Evolutionary conservation across 2,113 vertebrate genomes (phyloP).

Genomic region (Stigmatopora argus): DNA sequence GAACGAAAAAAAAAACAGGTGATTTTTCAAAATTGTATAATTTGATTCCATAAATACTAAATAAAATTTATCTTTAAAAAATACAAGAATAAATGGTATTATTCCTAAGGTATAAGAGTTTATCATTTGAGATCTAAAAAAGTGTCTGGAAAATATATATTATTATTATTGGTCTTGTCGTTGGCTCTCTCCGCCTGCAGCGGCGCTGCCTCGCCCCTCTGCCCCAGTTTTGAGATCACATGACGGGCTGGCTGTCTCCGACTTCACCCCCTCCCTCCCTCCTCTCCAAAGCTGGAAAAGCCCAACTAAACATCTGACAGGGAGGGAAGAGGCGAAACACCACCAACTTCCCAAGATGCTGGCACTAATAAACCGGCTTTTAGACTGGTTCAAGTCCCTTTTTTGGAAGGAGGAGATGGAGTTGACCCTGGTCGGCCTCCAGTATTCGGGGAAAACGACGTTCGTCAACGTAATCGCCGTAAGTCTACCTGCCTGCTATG

Average conservation of each 20-base stretch:
- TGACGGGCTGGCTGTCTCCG: conserved; percentile 45
- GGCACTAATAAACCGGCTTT: conserved; percentile 76
- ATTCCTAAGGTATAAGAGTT: no score
- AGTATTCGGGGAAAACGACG: conserved; percentile 86
- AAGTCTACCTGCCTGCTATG: conserved; percentile 58
- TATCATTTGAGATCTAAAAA: no score
- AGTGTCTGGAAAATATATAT: no score
- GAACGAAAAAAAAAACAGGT: no score
- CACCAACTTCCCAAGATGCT: conserved; percentile 67
- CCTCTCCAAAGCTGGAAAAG: conserved; percentile 41
- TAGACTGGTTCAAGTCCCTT: conserved; percentile 83
- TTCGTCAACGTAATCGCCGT: conserved; percentile 87
- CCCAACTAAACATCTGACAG: conserved; percentile 53
- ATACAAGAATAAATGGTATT: no score
- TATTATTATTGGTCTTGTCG: conserved; percentile 1
- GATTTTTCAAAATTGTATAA: no score
- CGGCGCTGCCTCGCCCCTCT: conserved; percentile 23
- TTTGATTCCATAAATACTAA: no score
- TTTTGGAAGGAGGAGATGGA: conserved; percentile 92
- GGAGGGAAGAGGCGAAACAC: conserved; percentile 35
- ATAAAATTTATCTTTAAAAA: no score
- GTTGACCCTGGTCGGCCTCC: conserved; percentile 83
- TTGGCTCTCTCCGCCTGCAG: background rate
- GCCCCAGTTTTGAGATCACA: conserved; percentile 35
- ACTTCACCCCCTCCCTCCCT: conserved; percentile 32